These are phyloP conservation scores for Solenopsis invicta DNA, from an alignment of 1,140 invertebrate species.

Conservation along the genomic window DNA sequence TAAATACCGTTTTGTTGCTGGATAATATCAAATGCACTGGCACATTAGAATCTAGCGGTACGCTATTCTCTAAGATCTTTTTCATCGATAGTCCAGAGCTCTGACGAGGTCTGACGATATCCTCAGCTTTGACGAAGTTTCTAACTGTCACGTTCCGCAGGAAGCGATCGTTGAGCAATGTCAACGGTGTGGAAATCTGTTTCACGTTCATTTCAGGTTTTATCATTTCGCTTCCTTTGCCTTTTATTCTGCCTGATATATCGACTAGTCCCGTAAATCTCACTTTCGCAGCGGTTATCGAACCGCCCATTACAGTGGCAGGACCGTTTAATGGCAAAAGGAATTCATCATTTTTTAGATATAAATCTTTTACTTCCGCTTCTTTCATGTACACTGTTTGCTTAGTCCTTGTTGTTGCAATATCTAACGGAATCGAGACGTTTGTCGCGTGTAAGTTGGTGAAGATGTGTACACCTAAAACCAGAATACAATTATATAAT, in stretches of 20 bases:
- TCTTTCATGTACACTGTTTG: slow-evolving; percentile 51
- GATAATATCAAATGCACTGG: slow-evolving; percentile 71
- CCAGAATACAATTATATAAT: not conserved
- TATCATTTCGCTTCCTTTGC: slow-evolving; percentile 56
- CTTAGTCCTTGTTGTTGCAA: slow-evolving; percentile 63
- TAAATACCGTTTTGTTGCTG: slow-evolving; percentile 56
- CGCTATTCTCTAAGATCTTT: slow-evolving; percentile 62
- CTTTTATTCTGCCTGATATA: slow-evolving; percentile 67
- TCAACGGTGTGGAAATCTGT: slow-evolving; percentile 25
- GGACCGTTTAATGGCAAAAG: slow-evolving; percentile 75
- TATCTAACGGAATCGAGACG: slow-evolving; percentile 53
- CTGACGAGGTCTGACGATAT: slow-evolving; percentile 65
- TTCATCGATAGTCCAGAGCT: slow-evolving; percentile 67
- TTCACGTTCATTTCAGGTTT: slow-evolving; percentile 66
- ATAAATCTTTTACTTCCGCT: slow-evolving; percentile 67
- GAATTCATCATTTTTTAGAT: slow-evolving; percentile 52
- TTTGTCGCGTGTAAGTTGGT: slow-evolving; percentile 41
- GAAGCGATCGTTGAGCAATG: slow-evolving; percentile 58
- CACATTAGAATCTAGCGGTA: slow-evolving; percentile 72
- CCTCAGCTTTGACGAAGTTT: slow-evolving; percentile 52
- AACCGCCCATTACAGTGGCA: slow-evolving; percentile 63
- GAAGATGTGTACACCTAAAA: slow-evolving; percentile 72
- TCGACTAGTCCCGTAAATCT: slow-evolving; percentile 63
- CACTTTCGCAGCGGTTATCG: slow-evolving; percentile 68
- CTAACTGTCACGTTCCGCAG: slow-evolving; percentile 74